Base-by-base conservation (phyloP, 2,113 vertebrate species). In the Pelmatolapia mariae region DNA sequence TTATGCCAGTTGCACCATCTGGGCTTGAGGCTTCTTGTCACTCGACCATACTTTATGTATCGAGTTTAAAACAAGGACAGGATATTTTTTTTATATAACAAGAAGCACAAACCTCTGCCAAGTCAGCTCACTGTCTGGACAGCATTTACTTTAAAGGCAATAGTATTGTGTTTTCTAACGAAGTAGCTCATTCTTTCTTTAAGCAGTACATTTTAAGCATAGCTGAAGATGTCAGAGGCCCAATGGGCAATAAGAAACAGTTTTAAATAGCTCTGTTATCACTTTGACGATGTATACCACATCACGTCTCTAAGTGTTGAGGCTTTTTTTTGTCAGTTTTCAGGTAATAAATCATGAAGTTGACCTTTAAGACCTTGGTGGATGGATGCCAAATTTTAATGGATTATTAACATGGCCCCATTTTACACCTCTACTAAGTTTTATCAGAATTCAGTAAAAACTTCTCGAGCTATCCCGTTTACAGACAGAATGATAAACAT, bases 381-480 rank as follows among this genome's bases (percentile, higher is more conserved):
- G 61, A 36, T 36, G 6, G 61, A 66, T n/a, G 61, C 18, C 31
- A 36, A n/a, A n/a, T 5, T 66, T 66, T 2, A 36, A 36, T n/a
- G 6, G 59, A 12, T 63, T 63, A 7, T 33, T 36, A 63, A 36
- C 10, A 0, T 0, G 31, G 61, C n/a, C 10, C 18, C 6, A n/a
- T n/a, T 66, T 36, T 66, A 12, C 31, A 66, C 61, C 2, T 16
- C 50, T 52, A n/a, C 18, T 52, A 36, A 12, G 33, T 66, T 38
- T 38, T 8, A 66, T 66, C 19, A 38, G 19, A 66, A n/a, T n/a
- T 38, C 33, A n/a, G 2, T 66, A 7, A 66, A 66, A 66, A 19
- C 61, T 66, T 66, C 19, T 38, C 1, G 61, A 38, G 33, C 10
- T 13, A 3, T 0, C 61, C 10, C 0, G 6, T 3, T 3, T 38